A percentile compares a stretch with the other conserved stretches of the same genome.
phyloP scores from a whole-genome alignment of 1,140 invertebrate species.

The Leptestheria dahalacensis region DNA sequence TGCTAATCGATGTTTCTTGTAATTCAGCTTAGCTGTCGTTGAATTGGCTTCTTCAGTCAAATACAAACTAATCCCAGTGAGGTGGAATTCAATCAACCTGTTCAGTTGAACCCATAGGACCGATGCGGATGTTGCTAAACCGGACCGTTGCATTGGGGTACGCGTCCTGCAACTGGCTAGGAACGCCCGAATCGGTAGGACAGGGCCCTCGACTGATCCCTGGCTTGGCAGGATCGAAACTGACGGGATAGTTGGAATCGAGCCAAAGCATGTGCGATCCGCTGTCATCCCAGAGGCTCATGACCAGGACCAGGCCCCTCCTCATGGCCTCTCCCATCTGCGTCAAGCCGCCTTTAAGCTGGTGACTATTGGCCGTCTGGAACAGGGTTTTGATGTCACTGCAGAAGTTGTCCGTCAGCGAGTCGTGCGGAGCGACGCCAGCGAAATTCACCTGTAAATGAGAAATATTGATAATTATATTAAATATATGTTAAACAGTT shows the following conservation, averaged over 20 bases:
- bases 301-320: slow-evolving; percentile 19
- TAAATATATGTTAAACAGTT: too few relatives aligned
- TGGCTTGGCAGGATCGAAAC: slow-evolving; percentile 16
- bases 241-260: slow-evolving; percentile 18
- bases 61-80: too few relatives aligned
- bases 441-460: slow-evolving; percentile 15
- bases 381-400: slow-evolving; percentile 16
- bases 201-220: slow-evolving; percentile 19
- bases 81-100: too few relatives aligned
- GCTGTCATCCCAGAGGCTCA: slow-evolving; percentile 21
- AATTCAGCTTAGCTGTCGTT: too few relatives aligned
- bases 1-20: too few relatives aligned
- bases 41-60: too few relatives aligned
- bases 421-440: slow-evolving; percentile 17
- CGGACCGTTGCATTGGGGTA: slow-evolving; percentile 15
- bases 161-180: slow-evolving; percentile 14
- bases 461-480: too few relatives aligned
- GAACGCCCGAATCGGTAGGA: slow-evolving; percentile 17
- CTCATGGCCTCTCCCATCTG: slow-evolving; percentile 18
- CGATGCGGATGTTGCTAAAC: slow-evolving; percentile 18
- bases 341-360: slow-evolving; percentile 17
- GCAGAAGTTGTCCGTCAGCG: slow-evolving; percentile 19
- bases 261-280: slow-evolving; percentile 20
- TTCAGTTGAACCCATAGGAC: slow-evolving; percentile 18
- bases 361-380: slow-evolving; percentile 16